Evolutionary conservation across 2,797 vertebrate species (phyloP), one percentile per base, ranked within the genome.

Genomic region (Parambassis ranga): DNA sequence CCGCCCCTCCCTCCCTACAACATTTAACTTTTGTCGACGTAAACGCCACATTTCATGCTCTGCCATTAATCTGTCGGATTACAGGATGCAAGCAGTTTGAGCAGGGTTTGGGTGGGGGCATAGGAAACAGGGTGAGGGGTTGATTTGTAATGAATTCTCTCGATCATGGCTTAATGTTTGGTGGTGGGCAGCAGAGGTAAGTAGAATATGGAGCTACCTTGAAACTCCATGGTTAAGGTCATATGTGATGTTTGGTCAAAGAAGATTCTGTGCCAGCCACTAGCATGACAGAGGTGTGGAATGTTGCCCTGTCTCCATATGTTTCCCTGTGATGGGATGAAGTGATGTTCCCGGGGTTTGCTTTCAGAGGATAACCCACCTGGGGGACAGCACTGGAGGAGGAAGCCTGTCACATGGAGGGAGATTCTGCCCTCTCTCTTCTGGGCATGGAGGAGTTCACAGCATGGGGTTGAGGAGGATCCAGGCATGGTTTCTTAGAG

Each of bases 1-100:
- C 80, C 56, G 84, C 83, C 82, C 90, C 89, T 92, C 90, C 92
- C 80, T 90, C 80, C 47, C 77, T 77, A 88, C 84, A 88, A 88
- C 87, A 68, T 91, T 90, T 90, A 92, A 93, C 92, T 92, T 94
- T 93, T 94, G 92, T 93, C 77, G 71, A 90, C 53, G 89, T 81
- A 88, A 92, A 92, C 89, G 86, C 81, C 86, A 86, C 88, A 91
- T 93, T 93, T 92, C 91, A 92, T 92, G 92, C 91, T 87, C 86
- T 90, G 90, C 86, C 92, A 92, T 92, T 94, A 93, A 92, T 93
- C 92, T 93, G 92, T 91, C 88, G 85, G 92, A 93, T 93, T 93
- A 93, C 79, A 89, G 81, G 75, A 79, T 62, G 87, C 83, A 81
- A 86, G 86, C 86, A 90, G 87, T 90, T 90, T 87, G 84, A 90